These are phyloP conservation scores for Oscarella lobularis DNA, from an alignment of 37 sponge, comb jelly and placozoan species.

Conservation along the genomic window DNA sequence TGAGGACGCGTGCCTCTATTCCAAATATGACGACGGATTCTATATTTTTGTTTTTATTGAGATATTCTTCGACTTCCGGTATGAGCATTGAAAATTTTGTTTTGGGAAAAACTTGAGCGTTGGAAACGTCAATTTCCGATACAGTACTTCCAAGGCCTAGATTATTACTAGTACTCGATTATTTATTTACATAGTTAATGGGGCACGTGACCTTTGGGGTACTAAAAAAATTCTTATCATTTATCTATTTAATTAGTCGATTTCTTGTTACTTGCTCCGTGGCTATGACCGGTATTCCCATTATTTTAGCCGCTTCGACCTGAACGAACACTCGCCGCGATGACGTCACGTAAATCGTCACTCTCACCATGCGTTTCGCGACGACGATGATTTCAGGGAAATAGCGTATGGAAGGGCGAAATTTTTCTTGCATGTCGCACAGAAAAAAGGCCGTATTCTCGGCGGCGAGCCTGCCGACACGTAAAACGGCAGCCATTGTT, in stretches of 20 bases:
- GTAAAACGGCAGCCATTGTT: constrained; percentile 5
- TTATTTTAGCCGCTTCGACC: constrained; percentile 78
- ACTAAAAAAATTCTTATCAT: not conserved
- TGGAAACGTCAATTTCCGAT: constrained; percentile 66
- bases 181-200: not conserved
- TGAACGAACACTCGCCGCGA: not conserved
- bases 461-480: constrained; percentile 61
- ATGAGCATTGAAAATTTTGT: constrained; percentile 93
- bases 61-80: constrained; percentile 58
- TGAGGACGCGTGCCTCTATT: constrained; percentile 80
- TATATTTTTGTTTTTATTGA: constrained; percentile 25
- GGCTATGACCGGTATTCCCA: constrained; percentile 86
- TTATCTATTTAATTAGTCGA: not conserved
- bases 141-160: constrained; percentile 88
- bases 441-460: constrained; percentile 73
- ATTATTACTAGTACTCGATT: not conserved
- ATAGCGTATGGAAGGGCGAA: constrained; percentile 77
- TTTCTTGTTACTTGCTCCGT: constrained; percentile 57
- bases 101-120: constrained; percentile 63
- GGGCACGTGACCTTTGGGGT: not conserved
- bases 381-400: constrained; percentile 85
- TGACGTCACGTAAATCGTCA: not conserved
- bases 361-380: constrained; percentile 63
- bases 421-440: constrained; percentile 99
- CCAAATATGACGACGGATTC: constrained; percentile 94